Conservation (phyloP, 2,113 vertebrate genomes). For the Brachionichthys hirsutus region DNA sequence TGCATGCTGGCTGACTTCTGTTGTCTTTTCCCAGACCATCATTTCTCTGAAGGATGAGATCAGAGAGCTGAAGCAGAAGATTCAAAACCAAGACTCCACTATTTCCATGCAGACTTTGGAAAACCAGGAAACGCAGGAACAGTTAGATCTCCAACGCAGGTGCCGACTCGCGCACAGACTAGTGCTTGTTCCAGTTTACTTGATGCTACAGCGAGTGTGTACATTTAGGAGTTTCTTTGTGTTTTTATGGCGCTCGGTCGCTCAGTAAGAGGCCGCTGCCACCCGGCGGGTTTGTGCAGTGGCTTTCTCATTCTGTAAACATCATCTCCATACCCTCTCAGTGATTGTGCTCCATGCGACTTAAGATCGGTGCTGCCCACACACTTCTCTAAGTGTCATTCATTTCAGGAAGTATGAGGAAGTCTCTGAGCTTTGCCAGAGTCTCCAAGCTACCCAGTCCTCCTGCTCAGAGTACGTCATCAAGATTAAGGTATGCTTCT, state of each 20-base stretch:
- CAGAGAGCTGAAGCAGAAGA: constrained; percentile 85
- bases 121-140: constrained; percentile 87
- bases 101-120: constrained; percentile 81
- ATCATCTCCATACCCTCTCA: no score
- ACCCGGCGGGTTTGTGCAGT: no score
- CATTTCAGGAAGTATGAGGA: constrained; percentile 87
- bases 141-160: constrained; percentile 85
- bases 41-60: constrained; percentile 82
- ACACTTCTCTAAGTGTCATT: constrained; percentile 22
- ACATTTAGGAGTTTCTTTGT: no score
- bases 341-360: background rate
- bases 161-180: constrained; percentile 47
- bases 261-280: no score
- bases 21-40: constrained; percentile 72
- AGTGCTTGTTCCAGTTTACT: no score
- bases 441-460: constrained; percentile 81
- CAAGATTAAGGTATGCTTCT: constrained; percentile 85
- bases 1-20: constrained; percentile 3
- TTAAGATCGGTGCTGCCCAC: constrained; percentile 3
- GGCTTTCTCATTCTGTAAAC: no score
- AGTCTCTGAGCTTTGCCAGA: constrained; percentile 81
- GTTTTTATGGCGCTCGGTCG: no score
- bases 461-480: constrained; percentile 82
- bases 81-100: constrained; percentile 86
- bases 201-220: no score